Percentiles rank a stretch among this genome's conserved stretches.
Evolutionary conservation across 2,113 vertebrate species (phyloP).

Genomic region (Crocuta crocuta): DNA sequence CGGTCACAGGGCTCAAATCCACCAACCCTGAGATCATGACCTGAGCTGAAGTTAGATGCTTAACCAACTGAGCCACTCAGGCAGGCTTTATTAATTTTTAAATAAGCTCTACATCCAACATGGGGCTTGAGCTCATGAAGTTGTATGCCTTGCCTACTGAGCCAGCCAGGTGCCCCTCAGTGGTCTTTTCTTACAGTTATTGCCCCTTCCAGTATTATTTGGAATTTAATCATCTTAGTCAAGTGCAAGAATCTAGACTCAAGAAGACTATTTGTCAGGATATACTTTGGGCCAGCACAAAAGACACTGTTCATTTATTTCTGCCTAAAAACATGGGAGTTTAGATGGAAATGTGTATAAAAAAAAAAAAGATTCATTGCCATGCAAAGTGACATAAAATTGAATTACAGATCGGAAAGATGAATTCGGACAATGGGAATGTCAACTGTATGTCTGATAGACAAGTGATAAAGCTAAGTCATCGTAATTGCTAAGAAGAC

Average conservation of each 20-base stretch:
- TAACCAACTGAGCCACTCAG: too few relatives aligned
- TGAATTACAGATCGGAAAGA: conserved; percentile 81
- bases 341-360: conserved; percentile 72
- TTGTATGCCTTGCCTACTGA: not conserved
- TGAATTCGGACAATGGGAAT: conserved; percentile 79
- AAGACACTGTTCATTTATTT: conserved; percentile 90
- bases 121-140: not conserved
- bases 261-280: conserved; percentile 89
- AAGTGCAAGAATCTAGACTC: conserved; percentile 67
- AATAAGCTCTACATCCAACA: not conserved
- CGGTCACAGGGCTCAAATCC: too few relatives aligned
- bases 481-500: conserved; percentile 73
- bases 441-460: conserved; percentile 58
- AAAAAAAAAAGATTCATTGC: conserved; percentile 73
- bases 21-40: too few relatives aligned
- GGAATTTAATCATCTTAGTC: conserved; percentile 78
- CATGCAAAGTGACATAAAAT: conserved; percentile 76
- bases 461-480: conserved; percentile 76
- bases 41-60: too few relatives aligned
- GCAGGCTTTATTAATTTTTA: not conserved
- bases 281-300: conserved; percentile 86
- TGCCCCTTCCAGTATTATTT: conserved; percentile 56
- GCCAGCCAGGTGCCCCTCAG: not conserved
- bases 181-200: conserved; percentile 51
- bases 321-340: conserved; percentile 82